Conservation (phyloP, 2,113 vertebrate genomes). For the Caranx ignobilis region DNA sequence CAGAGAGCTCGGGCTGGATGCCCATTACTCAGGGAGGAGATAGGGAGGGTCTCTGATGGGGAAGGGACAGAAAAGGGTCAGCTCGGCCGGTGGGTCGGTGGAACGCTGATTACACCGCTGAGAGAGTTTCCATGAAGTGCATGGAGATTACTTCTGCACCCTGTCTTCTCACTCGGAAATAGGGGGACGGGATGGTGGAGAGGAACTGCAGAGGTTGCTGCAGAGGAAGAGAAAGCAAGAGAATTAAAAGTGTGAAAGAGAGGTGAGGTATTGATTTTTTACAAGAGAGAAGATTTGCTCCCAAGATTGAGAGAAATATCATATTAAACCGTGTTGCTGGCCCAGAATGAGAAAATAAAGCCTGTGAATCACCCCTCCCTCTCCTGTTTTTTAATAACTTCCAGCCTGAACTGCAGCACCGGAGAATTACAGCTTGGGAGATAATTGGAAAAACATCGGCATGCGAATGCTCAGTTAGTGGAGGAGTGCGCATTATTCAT, state of each 20-base stretch:
- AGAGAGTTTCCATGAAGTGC: constrained; percentile 34
- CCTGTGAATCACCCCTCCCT: constrained; percentile 37
- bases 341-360: constrained; percentile 68
- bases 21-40: constrained; percentile 72
- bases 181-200: neutral
- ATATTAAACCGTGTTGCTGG: constrained; percentile 66
- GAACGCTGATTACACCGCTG: constrained; percentile 43
- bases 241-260: constrained; percentile 48
- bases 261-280: constrained; percentile 66
- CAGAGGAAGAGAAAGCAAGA: constrained; percentile 30
- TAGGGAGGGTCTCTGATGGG: constrained; percentile 45
- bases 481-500: constrained; percentile 57
- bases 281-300: constrained; percentile 66
- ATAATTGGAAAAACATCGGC: constrained; percentile 77
- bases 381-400: constrained; percentile 68
- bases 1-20: constrained; percentile 64
- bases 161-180: constrained; percentile 17
- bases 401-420: constrained; percentile 54
- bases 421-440: constrained; percentile 70
- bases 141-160: constrained; percentile 26
- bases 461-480: constrained; percentile 39
- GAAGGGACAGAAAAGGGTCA: constrained; percentile 45
- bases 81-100: constrained; percentile 26
- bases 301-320: constrained; percentile 64
- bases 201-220: constrained; percentile 16